Percentiles rank a stretch among this genome's conserved stretches.
Evolutionary conservation across 2,888 invertebrate species (phyloP).

Genomic region (Folsomia candida): DNA sequence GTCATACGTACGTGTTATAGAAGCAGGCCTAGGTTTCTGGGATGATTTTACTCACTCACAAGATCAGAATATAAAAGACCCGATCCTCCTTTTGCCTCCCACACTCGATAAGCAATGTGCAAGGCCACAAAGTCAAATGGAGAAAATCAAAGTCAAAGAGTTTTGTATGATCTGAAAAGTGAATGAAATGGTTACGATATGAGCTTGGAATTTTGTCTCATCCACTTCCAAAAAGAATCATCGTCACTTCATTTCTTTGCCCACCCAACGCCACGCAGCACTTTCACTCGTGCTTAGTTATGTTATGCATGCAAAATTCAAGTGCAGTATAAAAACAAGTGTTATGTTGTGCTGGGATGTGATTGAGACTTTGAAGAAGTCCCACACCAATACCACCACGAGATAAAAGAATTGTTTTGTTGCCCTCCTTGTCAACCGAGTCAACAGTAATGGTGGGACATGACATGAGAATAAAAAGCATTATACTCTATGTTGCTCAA

Average conservation of each 20-base stretch:
- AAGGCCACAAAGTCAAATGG: not conserved
- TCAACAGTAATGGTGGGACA: not conserved
- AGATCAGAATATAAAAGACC: conserved; percentile 5
- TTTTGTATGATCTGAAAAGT: not conserved
- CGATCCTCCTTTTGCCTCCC: not conserved
- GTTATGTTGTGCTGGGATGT: not conserved
- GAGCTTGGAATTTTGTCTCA: conserved; percentile 1
- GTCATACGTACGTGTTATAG: too few relatives aligned
- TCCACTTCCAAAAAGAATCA: not conserved
- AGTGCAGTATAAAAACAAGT: not conserved
- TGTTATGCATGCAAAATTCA: not conserved
- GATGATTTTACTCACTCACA: not conserved
- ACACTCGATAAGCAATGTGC: not conserved
- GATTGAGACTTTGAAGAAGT: conserved; percentile 6
- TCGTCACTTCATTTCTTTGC: not conserved
- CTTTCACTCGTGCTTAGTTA: not conserved
- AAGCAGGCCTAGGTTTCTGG: too few relatives aligned
- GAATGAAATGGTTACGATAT: conserved; percentile 1
- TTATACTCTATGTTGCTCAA: not conserved
- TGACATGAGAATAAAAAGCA: not conserved
- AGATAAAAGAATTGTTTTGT: conserved; percentile 2
- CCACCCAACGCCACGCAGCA: not conserved
- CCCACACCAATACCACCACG: not conserved
- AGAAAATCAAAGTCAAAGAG: not conserved
- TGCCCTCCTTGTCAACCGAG: not conserved